phyloP scores from a whole-genome alignment of 2,113 vertebrate genomes.

The Mesitornis unicolor region DNA sequence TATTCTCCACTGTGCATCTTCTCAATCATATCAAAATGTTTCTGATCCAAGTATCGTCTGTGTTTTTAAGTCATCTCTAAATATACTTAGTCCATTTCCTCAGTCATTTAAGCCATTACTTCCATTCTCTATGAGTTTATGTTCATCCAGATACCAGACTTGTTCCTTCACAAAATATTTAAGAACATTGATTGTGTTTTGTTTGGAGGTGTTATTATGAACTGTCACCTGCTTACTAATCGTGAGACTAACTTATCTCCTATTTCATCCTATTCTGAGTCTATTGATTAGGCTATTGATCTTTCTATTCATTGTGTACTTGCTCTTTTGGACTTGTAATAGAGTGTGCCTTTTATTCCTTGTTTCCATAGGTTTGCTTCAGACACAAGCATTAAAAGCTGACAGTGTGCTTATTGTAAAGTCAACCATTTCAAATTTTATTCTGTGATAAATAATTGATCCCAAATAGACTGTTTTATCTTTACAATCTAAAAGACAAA shows the following conservation, averaged over 20 bases:
- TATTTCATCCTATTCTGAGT: constrained; percentile 26
- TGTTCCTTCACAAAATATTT: neutral
- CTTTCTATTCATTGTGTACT: constrained; percentile 27
- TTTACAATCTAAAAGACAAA: neutral
- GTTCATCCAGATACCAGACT: neutral
- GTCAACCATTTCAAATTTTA: neutral
- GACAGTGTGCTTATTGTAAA: neutral
- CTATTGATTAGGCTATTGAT: constrained; percentile 40
- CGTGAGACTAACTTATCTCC: neutral
- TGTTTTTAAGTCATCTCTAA: neutral
- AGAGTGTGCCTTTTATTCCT: constrained; percentile 12
- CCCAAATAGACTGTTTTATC: neutral
- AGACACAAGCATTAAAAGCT: neutral
- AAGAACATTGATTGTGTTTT: neutral
- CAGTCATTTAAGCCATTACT: neutral
- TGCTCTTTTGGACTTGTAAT: constrained; percentile 17
- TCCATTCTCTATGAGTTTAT: neutral
- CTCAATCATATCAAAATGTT: neutral
- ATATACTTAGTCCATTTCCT: neutral
- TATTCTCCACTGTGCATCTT: neutral
- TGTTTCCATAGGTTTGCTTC: neutral
- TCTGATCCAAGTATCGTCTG: neutral
- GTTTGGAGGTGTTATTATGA: neutral
- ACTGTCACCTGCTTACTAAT: constrained; percentile 31
- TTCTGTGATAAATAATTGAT: neutral